Percentiles rank a stretch among this genome's conserved stretches.
Evolutionary conservation across 2,797 vertebrate species (phyloP).

Genomic region (Acanthurus lineatus): DNA sequence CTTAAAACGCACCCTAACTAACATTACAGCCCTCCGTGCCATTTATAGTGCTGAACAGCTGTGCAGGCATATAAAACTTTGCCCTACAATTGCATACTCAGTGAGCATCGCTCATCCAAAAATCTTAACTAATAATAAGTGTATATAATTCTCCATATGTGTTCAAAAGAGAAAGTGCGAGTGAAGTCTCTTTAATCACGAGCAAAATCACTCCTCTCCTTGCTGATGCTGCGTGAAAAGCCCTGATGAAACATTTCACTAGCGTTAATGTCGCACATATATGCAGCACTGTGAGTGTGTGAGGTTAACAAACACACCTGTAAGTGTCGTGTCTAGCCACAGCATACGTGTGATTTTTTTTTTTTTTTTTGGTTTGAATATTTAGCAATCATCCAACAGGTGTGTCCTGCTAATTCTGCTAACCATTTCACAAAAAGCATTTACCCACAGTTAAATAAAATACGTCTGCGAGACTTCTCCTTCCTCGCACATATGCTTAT

Average conservation of each 20-base stretch:
- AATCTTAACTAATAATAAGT: conserved; percentile 55
- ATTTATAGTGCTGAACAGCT: conserved; percentile 48
- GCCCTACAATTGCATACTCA: conserved; percentile 21
- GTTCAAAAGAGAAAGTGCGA: conserved; percentile 22
- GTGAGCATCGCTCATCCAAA: conserved; percentile 16
- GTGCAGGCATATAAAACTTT: conserved; percentile 51
- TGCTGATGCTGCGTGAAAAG: conserved; percentile 38
- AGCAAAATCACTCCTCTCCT: conserved; percentile 12
- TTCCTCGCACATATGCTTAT: conserved; percentile 5
- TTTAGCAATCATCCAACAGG: conserved; percentile 22
- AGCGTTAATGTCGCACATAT: conserved; percentile 6
- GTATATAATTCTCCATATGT: conserved; percentile 37
- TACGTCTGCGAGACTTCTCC: conserved; percentile 2
- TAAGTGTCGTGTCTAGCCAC: not conserved
- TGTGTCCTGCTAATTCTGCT: conserved; percentile 27
- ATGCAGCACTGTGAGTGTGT: not conserved
- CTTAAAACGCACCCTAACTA: conserved; percentile 24
- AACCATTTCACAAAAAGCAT: not conserved
- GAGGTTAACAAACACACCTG: conserved; percentile 13
- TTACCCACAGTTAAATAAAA: not conserved
- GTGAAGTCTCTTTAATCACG: conserved; percentile 29
- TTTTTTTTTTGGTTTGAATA: conserved; percentile 9
- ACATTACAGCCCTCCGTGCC: conserved; percentile 28
- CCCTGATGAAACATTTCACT: conserved; percentile 43
- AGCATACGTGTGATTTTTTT: no score